phyloP scores from a whole-genome alignment of 2,797 vertebrate genomes.

The Sebastes cheni region DNA sequence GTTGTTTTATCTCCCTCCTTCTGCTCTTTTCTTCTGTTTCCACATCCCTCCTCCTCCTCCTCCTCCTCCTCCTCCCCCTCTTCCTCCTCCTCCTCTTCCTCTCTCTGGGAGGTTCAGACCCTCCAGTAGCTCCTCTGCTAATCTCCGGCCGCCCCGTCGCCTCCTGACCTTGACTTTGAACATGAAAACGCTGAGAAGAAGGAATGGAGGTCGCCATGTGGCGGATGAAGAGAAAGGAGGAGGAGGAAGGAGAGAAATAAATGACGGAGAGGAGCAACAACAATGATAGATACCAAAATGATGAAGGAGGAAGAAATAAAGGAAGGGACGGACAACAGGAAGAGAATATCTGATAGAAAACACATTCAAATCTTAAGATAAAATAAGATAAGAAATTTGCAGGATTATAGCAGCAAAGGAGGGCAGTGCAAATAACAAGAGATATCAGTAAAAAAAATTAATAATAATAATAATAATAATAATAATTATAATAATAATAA shows the following conservation, averaged over 20 bases:
- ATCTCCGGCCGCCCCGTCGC: conserved; percentile 8
- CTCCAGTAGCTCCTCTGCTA: not conserved
- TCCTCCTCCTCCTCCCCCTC: too few relatives aligned
- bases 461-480: too few relatives aligned
- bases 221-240: not conserved
- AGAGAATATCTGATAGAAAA: not conserved
- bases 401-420: too few relatives aligned
- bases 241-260: not conserved
- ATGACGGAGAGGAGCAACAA: not conserved
- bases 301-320: not conserved
- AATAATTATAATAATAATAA: too few relatives aligned
- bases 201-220: not conserved
- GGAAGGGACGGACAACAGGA: not conserved
- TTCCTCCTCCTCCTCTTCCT: not conserved
- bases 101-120: not conserved
- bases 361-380: too few relatives aligned
- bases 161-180: conserved; percentile 53
- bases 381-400: too few relatives aligned
- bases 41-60: too few relatives aligned
- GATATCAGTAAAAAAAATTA: too few relatives aligned
- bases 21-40: too few relatives aligned
- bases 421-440: too few relatives aligned
- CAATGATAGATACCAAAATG: not conserved
- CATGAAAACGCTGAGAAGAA: conserved; percentile 4
- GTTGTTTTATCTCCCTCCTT: not conserved